A percentile compares a stretch with the other conserved stretches of the same genome.
phyloP scores from a whole-genome alignment of 2,113 vertebrate species.

The Ornithorhynchus anatinus region DNA sequence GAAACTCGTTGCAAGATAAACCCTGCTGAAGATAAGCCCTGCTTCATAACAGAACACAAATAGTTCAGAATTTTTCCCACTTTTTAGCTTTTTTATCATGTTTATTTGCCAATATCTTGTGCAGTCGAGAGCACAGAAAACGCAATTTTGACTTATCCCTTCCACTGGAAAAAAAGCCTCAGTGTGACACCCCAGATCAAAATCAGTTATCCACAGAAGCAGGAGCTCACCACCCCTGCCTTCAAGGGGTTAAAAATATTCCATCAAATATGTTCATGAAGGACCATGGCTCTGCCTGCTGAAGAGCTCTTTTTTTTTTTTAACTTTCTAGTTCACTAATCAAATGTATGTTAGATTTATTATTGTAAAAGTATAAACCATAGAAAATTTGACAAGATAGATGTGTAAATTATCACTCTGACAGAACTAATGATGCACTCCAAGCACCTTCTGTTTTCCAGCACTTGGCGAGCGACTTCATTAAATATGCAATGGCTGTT shows the following conservation, averaged over 20 bases:
- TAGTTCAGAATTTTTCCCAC: too few relatives aligned
- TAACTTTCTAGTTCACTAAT: slow-evolving; percentile 78
- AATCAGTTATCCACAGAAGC: not conserved
- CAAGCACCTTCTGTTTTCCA: slow-evolving; percentile 98
- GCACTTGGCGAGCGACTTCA: slow-evolving; percentile 80
- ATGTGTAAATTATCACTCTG: slow-evolving; percentile 99
- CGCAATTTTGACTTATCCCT: not conserved
- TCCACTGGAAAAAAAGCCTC: slow-evolving; percentile 1
- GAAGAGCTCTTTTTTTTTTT: slow-evolving; percentile 47
- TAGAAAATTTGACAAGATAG: slow-evolving; percentile 99
- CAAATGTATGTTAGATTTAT: slow-evolving; percentile 93
- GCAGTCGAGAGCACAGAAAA: not conserved
- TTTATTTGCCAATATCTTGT: too few relatives aligned
- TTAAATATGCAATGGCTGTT: slow-evolving; percentile 84
- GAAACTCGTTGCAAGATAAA: too few relatives aligned
- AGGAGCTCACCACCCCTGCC: slow-evolving; percentile 5
- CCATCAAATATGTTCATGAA: slow-evolving; percentile 59
- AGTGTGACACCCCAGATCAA: not conserved
- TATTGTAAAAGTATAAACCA: slow-evolving; percentile 89
- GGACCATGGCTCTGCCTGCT: slow-evolving; percentile 55
- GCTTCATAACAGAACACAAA: too few relatives aligned
- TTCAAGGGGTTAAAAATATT: slow-evolving; percentile 69
- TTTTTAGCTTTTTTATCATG: too few relatives aligned
- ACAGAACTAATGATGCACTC: slow-evolving; percentile 99
- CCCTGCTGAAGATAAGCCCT: too few relatives aligned